Evolutionary conservation across 2,888 invertebrate species (phyloP).

Genomic region (Priocnemis perturbator): DNA sequence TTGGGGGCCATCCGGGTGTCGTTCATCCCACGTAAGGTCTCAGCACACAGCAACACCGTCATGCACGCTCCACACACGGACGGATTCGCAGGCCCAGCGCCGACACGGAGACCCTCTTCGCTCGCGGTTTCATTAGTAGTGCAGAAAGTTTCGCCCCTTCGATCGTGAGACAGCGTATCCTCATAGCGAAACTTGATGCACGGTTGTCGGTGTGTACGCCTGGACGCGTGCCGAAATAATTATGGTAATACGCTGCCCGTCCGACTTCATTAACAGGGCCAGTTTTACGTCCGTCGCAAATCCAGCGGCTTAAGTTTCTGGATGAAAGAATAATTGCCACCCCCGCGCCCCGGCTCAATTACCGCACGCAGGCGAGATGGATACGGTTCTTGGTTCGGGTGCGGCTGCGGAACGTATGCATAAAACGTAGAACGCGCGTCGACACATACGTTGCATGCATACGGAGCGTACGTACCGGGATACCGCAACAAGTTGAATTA

Average conservation of each 20-base stretch:
- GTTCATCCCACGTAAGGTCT: conserved; percentile 12
- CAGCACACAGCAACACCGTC: background rate
- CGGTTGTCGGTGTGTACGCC: too few species aligned
- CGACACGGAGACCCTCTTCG: background rate
- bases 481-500: conserved; percentile 7
- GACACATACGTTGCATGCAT: background rate
- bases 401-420: background rate
- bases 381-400: too few species aligned
- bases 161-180: background rate
- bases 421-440: background rate
- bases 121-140: conserved; percentile 4
- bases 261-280: background rate
- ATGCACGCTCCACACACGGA: conserved; percentile 18
- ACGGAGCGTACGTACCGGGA: background rate
- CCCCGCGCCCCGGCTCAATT: too few species aligned
- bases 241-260: background rate
- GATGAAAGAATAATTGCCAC: too few species aligned
- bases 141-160: background rate
- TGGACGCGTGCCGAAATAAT: background rate
- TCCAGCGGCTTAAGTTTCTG: too few species aligned
- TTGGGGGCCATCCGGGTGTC: conserved; percentile 28
- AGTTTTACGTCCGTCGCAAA: background rate
- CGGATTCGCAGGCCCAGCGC: background rate
- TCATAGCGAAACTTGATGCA: background rate
- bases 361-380: too few species aligned